Base-by-base conservation (phyloP, 2,797 vertebrate species). In the Etheostoma nigrum region DNA sequence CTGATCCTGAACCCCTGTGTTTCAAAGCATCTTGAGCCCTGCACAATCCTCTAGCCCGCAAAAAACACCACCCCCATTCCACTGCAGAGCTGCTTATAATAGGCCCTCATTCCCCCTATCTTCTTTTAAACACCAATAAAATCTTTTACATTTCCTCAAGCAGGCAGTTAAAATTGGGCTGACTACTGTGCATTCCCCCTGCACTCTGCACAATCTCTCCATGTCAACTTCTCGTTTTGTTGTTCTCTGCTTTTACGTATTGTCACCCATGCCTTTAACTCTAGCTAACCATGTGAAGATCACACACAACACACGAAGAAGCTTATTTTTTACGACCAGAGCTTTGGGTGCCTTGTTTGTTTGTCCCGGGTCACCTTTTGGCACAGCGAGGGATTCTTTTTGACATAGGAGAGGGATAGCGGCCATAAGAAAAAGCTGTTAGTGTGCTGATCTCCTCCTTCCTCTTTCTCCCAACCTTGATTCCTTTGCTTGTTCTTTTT, bases 71-170 rank as follows among this genome's bases (percentile, higher is more conserved):
- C 83, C 74, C 66, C 71, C 49, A 8, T 64, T 65, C 27, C 53
- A 61, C 61, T n/a, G 67, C 67, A 79, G 80, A 76, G 74, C 64
- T 66, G 78, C 78, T 73, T 47, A 89, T 89, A 90, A 91, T 81
- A 64, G 83, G 72, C 80, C 73, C 78, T 89, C 89, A 85, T 90
- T 92, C 88, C 78, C 69, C 74, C 79, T 57, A 82, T 87, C 86
- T 90, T 74, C 84, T 78, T 85, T 88, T 85, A 82, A 92, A 89
- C 84, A 53, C 83, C 88, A 89, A 82, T 92, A 90, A 88, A 91
- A 82, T 87, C n/a, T 89, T 93, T 91, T 89, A 93, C 88, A 93
- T 92, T 93, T 94, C 91, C 92, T 92, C 85, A 72, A 72, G 77
- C 86, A 85, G 86, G 83, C 85, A 71, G 79, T 91, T 87, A 85